phyloP scores from a whole-genome alignment of 2,797 vertebrate species.

The Melanotaenia parkinsoni region DNA sequence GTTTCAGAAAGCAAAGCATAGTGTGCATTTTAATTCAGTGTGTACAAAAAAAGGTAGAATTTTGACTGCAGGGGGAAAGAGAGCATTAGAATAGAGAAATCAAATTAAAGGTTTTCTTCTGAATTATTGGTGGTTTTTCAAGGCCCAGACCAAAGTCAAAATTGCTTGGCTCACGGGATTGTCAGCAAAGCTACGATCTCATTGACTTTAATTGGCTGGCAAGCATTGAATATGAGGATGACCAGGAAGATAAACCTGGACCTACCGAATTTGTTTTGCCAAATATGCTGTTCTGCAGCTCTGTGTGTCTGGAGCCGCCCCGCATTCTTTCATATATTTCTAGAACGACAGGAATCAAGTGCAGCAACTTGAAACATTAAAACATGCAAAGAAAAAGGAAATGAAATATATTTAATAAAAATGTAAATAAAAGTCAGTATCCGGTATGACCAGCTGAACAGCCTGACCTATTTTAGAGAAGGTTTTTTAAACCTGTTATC shows the following conservation, averaged over 20 bases:
- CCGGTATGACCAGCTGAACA: no score
- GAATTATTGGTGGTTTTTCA: conserved; percentile 19
- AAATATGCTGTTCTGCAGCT: background rate
- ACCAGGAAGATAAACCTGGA: conserved; percentile 23
- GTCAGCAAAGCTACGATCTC: conserved; percentile 7
- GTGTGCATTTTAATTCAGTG: background rate
- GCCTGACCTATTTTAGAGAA: no score
- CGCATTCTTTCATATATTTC: no score
- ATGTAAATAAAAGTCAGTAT: no score
- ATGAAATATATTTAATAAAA: no score
- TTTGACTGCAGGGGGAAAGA: background rate
- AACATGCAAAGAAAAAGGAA: no score
- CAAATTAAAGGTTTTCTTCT: conserved; percentile 17
- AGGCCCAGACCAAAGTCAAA: background rate
- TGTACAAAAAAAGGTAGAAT: background rate
- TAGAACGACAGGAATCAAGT: no score
- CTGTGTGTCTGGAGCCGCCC: no score
- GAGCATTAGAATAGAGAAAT: background rate
- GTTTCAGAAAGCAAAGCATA: background rate
- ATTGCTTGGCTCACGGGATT: background rate
- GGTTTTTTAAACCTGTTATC: no score
- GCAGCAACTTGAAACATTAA: no score
- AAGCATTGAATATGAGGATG: conserved; percentile 25
- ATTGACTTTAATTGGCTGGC: background rate
- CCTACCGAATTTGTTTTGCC: conserved; percentile 11